Base-by-base conservation (phyloP, 1,140 invertebrate genomes). In the Drosophila sp. region DNA sequence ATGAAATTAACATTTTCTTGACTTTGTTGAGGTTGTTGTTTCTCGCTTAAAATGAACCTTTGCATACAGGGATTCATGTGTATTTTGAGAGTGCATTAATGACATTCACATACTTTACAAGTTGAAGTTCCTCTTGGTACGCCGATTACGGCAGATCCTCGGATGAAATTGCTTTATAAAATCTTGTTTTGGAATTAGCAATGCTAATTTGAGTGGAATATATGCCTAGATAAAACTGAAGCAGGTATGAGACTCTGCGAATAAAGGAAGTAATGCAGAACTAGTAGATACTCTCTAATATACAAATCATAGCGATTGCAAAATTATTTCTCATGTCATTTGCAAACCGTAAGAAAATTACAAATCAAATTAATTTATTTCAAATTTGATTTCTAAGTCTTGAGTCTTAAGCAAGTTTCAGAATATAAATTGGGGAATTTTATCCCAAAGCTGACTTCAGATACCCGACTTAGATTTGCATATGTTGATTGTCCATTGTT, bases 111-210 rank as follows among this genome's bases (percentile, higher is more conserved):
- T 56, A 21, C 11, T 56, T 41, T 41, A 27, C 4, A 21, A n/a
- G 36, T 36, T 13, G 9, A 9, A n/a, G 7, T 4, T 38, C 6
- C n/a, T 13, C 5, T 13, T 38, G 11, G 11, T 13, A n/a, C 29
- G 8, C n/a, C n/a, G 57, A 21, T 65, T 56, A 56, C 40, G 40
- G 21, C n/a, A 50, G 9, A 25, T 45, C 27, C 50, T 32, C 3
- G 25, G 36, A 9, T 45, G 43, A 45, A 65, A 38, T 64, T 32
- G 40, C 38, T 53, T 32, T 4, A 41, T 46, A 57, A 45, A 57
- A 16, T 38, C 53, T 34, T n/a, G 32, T 4, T 13, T n/a, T 29
- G 41, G 21, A 7, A 38, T 50, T 58, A 34, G 43, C 11, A 32
- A 65, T 48, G 16, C 11, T 32, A 54, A 14, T 56, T 56, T 25